Percentiles rank a stretch among this genome's conserved stretches.
phyloP scores from a whole-genome alignment of 2,888 invertebrate genomes.

The Campoplex capitator region DNA sequence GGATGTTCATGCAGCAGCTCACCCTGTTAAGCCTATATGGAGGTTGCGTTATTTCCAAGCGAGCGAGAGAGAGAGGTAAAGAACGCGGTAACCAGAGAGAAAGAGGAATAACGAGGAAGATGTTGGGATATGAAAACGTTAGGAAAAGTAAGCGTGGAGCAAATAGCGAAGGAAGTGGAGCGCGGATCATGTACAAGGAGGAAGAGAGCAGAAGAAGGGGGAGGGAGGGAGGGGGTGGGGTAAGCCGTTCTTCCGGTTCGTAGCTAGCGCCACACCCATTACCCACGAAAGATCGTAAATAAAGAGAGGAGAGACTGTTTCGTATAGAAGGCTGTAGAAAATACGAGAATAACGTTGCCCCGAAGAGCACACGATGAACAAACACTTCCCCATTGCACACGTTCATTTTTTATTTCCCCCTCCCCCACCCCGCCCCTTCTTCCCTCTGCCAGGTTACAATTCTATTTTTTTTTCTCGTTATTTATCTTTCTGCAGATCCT shows the following conservation, averaged over 20 bases:
- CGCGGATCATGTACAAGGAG: slow-evolving; percentile 38
- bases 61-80: slow-evolving; percentile 17
- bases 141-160: slow-evolving; percentile 32
- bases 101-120: slow-evolving; percentile 2
- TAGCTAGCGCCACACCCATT: slow-evolving; percentile 53
- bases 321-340: neutral
- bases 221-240: neutral
- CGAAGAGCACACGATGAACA: slow-evolving; percentile 22
- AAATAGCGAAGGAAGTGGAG: slow-evolving; percentile 33
- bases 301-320: slow-evolving; percentile 48
- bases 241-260: slow-evolving; percentile 54
- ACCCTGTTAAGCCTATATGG: slow-evolving; percentile 74
- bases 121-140: slow-evolving; percentile 26
- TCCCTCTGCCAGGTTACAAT: neutral
- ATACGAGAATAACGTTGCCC: slow-evolving; percentile 29
- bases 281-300: slow-evolving; percentile 61
- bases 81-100: slow-evolving; percentile 22
- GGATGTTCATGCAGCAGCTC: slow-evolving; percentile 69
- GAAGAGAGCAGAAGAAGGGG: neutral
- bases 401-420: slow-evolving; percentile 19
- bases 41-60: slow-evolving; percentile 51
- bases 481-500: neutral
- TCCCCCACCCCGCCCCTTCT: no score
- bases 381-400: slow-evolving; percentile 10
- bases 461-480: neutral